A percentile compares a stretch with the other conserved stretches of the same genome.
Evolutionary conservation across 2,113 vertebrate genomes (phyloP).

Genomic region (Tachuris rubrigastra): DNA sequence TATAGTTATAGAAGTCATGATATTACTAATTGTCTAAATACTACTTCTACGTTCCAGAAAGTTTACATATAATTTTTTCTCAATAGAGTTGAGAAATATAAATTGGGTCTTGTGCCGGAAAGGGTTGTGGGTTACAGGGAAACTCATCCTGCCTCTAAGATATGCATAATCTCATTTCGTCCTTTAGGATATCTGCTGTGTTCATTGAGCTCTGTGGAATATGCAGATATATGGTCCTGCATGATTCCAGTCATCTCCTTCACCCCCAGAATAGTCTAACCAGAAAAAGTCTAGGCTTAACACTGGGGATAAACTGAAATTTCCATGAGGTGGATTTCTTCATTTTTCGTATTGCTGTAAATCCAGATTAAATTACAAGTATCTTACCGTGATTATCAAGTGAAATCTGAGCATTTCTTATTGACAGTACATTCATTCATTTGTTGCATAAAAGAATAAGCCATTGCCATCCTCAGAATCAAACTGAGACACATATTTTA

Average conservation of each 20-base stretch:
- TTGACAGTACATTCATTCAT: neutral
- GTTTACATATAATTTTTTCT: neutral
- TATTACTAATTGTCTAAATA: neutral
- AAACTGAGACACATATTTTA: neutral
- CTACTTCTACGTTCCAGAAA: neutral
- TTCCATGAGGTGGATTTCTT: neutral
- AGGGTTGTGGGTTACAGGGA: neutral
- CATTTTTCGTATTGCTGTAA: neutral
- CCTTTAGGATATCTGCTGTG: neutral
- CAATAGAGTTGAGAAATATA: neutral
- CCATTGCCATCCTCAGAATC: neutral
- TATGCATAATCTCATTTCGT: neutral
- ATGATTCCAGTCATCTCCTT: neutral
- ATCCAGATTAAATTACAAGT: neutral
- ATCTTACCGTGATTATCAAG: neutral
- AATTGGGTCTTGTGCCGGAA: neutral
- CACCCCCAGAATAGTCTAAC: neutral
- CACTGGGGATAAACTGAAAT: neutral
- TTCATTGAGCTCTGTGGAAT: neutral
- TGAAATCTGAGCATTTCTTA: neutral
- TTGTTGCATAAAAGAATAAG: neutral
- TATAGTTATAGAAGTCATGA: neutral
- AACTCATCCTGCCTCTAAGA: neutral
- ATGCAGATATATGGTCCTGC: neutral
- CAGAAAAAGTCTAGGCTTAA: neutral